phyloP scores from a whole-genome alignment of 2,113 vertebrate species.

The Xiphorhynchus elegans region DNA sequence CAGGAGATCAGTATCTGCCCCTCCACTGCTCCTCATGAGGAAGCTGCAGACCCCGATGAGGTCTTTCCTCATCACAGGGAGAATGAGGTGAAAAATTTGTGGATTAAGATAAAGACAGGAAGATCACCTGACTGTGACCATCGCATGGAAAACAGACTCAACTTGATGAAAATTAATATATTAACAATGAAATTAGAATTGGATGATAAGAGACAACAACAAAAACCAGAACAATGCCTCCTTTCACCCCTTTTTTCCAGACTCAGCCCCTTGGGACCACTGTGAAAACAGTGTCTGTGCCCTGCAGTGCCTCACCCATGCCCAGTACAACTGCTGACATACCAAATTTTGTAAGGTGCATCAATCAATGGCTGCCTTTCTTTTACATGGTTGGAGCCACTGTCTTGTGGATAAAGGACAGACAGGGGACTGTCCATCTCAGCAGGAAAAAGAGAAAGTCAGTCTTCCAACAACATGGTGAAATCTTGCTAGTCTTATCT shows the following conservation, averaged over 20 bases:
- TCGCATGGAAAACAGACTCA: rapidly evolving
- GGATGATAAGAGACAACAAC: background rate
- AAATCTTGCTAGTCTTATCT: background rate
- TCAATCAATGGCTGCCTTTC: background rate
- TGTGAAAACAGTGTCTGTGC: background rate
- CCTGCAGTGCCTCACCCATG: background rate
- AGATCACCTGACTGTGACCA: background rate
- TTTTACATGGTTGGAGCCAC: background rate
- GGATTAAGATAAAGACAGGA: no score
- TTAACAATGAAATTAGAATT: background rate
- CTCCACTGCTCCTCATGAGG: background rate
- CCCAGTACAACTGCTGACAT: background rate
- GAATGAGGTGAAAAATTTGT: background rate
- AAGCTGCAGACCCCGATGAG: background rate
- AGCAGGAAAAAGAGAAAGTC: background rate
- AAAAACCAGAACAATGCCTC: background rate
- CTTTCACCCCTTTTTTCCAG: background rate
- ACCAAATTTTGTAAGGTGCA: background rate
- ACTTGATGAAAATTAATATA: background rate
- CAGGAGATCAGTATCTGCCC: background rate
- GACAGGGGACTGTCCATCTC: background rate
- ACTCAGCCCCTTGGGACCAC: background rate
- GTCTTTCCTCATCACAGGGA: background rate
- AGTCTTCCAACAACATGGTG: background rate
- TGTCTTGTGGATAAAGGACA: background rate